A percentile compares a stretch with the other conserved stretches of the same genome.
phyloP scores from a whole-genome alignment of 2,888 invertebrate genomes.

The Branchipolynoe longqiensis region DNA sequence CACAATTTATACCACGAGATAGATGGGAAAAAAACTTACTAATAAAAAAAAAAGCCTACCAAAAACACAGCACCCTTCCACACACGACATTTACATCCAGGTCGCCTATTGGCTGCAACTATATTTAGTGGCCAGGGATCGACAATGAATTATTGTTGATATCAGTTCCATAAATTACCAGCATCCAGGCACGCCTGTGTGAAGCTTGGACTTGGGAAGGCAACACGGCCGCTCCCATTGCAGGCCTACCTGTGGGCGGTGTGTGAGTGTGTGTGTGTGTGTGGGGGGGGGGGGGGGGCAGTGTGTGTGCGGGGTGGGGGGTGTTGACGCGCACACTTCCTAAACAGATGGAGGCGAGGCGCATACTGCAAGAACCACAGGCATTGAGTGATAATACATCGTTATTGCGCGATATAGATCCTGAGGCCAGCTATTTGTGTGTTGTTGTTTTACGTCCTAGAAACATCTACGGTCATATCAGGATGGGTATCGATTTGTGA shows the following conservation, averaged over 20 bases:
- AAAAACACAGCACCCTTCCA: background rate
- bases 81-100: background rate
- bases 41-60: background rate
- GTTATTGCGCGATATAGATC: no score
- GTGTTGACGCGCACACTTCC: no score
- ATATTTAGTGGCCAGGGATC: background rate
- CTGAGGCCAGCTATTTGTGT: no score
- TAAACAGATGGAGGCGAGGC: no score
- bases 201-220: background rate
- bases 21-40: no score
- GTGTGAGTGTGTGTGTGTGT: background rate
- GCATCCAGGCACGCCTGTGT: constrained; percentile 11
- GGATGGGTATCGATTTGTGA: no score
- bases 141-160: background rate
- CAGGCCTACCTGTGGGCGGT: background rate
- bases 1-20: no score
- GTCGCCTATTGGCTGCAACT: background rate
- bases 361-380: no score
- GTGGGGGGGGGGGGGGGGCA: background rate
- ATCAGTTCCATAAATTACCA: constrained; percentile 1
- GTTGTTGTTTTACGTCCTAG: no score
- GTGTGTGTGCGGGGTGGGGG: background rate
- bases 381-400: no score
- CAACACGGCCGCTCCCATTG: background rate
- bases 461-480: no score